phyloP scores from a whole-genome alignment of 2,888 invertebrate genomes.

The Pyrrhosoma nymphula region DNA sequence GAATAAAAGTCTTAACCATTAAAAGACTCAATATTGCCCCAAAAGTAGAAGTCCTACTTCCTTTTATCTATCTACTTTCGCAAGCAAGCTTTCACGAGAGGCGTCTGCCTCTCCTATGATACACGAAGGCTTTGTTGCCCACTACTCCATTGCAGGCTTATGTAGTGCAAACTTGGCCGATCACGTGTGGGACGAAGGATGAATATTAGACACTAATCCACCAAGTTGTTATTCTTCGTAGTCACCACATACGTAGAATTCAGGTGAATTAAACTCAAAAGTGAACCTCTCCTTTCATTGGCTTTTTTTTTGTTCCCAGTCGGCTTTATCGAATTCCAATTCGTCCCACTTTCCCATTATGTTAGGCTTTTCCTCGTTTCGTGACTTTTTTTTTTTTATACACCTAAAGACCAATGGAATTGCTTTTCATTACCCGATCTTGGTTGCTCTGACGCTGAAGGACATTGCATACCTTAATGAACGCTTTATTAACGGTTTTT shows the following conservation, averaged over 20 bases:
- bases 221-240: not conserved
- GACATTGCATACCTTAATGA: not conserved
- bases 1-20: too few species aligned
- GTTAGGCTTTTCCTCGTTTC: not conserved
- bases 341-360: not conserved
- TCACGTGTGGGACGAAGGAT: not conserved
- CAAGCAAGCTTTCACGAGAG: too few species aligned
- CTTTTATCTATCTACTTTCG: too few species aligned
- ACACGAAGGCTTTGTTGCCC: too few species aligned
- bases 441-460: not conserved
- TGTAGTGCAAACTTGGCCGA: too few species aligned
- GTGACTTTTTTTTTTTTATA: not conserved
- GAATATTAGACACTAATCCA: not conserved
- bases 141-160: too few species aligned
- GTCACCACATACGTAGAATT: not conserved
- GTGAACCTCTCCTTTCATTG: too few species aligned
- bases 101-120: too few species aligned
- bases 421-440: not conserved
- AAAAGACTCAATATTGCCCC: too few species aligned
- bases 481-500: too few species aligned
- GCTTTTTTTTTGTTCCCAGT: not conserved
- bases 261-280: not conserved
- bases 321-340: not conserved
- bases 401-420: not conserved
- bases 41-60: too few species aligned